Base-by-base conservation (phyloP, 2,888 invertebrate genomes). In the Endomychus coccineus region DNA sequence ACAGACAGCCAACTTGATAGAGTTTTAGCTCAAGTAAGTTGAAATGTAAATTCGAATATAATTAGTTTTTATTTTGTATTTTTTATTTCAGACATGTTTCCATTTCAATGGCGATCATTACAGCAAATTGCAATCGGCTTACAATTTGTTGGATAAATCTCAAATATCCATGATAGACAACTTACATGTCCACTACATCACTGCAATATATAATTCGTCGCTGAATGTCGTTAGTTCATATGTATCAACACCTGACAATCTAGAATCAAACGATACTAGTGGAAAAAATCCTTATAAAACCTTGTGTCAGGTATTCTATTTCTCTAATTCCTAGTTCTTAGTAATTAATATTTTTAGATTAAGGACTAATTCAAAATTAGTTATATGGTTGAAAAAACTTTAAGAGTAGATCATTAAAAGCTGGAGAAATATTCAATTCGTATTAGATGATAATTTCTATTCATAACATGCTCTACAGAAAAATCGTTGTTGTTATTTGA, bases 111-210 rank as follows among this genome's bases (percentile, higher is more conserved):
- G 75, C 13, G 73, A 74, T 7, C 78, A 80, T 4, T 97, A 95
- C 59, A 73, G 77, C 6, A 84, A 89, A 50, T 69, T 96, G 1
- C 86, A 90, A 56, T 79, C 78, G 48, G 96, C 96, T 0, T 97
- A 94, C 58, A 76, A 78, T 22, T 69, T 95, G 13, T 66, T 97
- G 3, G 92, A 91, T 1, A 96, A 96, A 66, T 88, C 87, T 0
- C 82, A 92, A 65, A 81, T 84, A 2, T 90, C 92, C 0, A 86
- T 94, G 78, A 63, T 66, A 25, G 95, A 96, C 62, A 92, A 94
- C 61, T 65, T 96, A 6, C 89, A 91, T 50, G 92, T 96, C 78
- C 92, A 95, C 61, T 94, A 90, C 55, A 86, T 91, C 1, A 90
- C 90, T 23, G 87, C 91, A 0, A 87, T 96, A 10, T 94, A 88